Evolutionary conservation across 2,113 vertebrate genomes (phyloP), one percentile per base, ranked within the genome.

Genomic region (Eublepharis macularius): DNA sequence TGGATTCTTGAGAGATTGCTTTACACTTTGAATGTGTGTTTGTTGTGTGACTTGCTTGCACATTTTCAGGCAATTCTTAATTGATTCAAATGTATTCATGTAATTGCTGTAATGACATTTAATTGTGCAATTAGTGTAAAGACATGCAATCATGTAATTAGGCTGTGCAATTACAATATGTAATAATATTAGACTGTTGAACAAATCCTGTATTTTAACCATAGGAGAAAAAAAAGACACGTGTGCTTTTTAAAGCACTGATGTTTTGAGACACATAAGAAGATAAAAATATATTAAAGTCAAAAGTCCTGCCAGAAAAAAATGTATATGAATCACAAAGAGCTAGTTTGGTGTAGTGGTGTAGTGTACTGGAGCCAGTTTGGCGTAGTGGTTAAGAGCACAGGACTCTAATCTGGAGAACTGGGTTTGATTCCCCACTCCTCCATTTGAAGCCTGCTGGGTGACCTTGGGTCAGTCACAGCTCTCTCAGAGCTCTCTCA

Each of bases 61-160:
- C 41, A 45, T 45, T 80, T 89, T 90, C 87, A 83, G 88, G 90
- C 83, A 87, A 80, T 90, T 83, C 93, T 90, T 91, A 92, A 93
- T 92, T 91, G 89, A 93, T 88, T 94, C 74, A 95, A 95, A 93
- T 86, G 69, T 63, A 92, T 91, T 92, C 81, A 77, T 76, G 74
- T 87, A 47, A 92, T 88, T 92, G 86, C 51, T 82, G 85, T 92
- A 92, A 94, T 92, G 89, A 79, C 85, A 93, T 73, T 92, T 92
- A 94, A 95, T 93, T 92, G 85, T 94, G 72, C 89, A 92, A 94
- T 94, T 95, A 95, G 86, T 84, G 81, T 94, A 93, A 93, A 95
- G 76, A 92, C 84, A 89, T 63, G 88, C 91, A 94, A 94, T 93
- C 80, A 93, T 75, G 66, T 91, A 91, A 92, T 94, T 93, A 89